Evolutionary conservation across 1,140 invertebrate genomes (phyloP).

Genomic region (Meloidogyne floridensis): DNA sequence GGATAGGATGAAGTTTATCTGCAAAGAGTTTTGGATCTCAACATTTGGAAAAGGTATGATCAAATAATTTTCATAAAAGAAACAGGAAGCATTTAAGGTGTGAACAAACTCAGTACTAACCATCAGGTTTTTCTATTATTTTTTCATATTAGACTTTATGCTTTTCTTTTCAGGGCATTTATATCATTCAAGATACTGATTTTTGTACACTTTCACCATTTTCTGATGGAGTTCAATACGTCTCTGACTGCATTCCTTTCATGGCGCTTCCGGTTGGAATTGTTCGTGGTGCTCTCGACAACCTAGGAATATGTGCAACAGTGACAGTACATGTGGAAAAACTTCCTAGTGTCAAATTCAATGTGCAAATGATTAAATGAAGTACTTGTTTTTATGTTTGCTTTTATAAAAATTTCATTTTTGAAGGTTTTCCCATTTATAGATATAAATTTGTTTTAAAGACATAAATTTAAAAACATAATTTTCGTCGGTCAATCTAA

Average conservation of each 20-base stretch:
- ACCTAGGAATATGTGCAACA: slow-evolving; percentile 87
- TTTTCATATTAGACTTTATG: slow-evolving; percentile 22
- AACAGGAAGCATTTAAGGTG: slow-evolving; percentile 71
- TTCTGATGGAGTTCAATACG: slow-evolving; percentile 84
- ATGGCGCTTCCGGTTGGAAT: slow-evolving; percentile 93
- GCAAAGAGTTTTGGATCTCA: slow-evolving; percentile 95
- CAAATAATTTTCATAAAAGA: slow-evolving; percentile 69
- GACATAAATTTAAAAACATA: too few species aligned
- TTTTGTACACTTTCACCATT: slow-evolving; percentile 87
- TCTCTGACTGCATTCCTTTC: slow-evolving; percentile 86
- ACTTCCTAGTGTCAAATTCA: slow-evolving; percentile 89
- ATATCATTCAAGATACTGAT: slow-evolving; percentile 93
- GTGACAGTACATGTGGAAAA: slow-evolving; percentile 89
- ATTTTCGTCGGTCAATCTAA: too few species aligned
- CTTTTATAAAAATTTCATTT: too few species aligned
- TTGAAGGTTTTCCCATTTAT: too few species aligned
- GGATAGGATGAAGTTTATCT: slow-evolving; percentile 97
- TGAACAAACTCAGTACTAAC: slow-evolving; percentile 96
- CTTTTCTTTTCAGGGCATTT: slow-evolving; percentile 75
- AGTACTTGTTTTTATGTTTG: neutral
- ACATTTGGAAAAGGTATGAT: slow-evolving; percentile 98
- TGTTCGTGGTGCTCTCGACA: slow-evolving; percentile 87
- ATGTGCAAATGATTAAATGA: slow-evolving; percentile 61
- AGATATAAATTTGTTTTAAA: too few species aligned
- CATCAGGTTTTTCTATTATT: slow-evolving; percentile 74